These are phyloP conservation scores for Ephialtes manifestator DNA, from an alignment of 2,888 invertebrate species.

Conservation along the genomic window DNA sequence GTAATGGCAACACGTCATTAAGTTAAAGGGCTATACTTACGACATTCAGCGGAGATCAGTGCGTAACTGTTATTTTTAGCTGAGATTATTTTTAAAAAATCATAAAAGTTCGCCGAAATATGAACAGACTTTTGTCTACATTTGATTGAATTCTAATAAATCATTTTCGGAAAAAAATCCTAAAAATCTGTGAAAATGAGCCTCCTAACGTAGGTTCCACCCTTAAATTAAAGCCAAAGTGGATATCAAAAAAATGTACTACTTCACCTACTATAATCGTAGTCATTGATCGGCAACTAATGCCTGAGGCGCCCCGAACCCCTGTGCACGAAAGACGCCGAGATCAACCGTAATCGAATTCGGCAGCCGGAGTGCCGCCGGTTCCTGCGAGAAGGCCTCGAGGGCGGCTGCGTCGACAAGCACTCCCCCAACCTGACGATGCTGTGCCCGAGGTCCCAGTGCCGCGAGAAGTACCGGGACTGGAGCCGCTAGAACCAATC, in stretches of 20 bases:
- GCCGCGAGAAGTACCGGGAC: no score
- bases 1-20: no score
- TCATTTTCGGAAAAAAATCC: not conserved
- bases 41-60: no score
- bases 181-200: slow-evolving; percentile 15
- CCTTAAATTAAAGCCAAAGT: slow-evolving; percentile 6
- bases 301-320: not conserved
- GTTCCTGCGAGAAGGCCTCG: not conserved
- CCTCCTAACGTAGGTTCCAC: slow-evolving; percentile 11
- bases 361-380: not conserved
- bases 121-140: no score
- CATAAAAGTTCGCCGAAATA: no score
- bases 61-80: no score
- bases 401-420: not conserved
- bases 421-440: not conserved
- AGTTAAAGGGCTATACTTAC: no score
- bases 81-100: no score
- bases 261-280: not conserved
- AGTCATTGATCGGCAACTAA: slow-evolving; percentile 3
- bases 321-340: not conserved
- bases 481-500: no score
- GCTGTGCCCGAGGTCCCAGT: no score
- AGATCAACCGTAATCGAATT: not conserved
- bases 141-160: no score
- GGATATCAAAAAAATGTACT: not conserved